Conservation (phyloP, 92 coral and sea anemone species). For the Umimayanthus chanpuru region DNA sequence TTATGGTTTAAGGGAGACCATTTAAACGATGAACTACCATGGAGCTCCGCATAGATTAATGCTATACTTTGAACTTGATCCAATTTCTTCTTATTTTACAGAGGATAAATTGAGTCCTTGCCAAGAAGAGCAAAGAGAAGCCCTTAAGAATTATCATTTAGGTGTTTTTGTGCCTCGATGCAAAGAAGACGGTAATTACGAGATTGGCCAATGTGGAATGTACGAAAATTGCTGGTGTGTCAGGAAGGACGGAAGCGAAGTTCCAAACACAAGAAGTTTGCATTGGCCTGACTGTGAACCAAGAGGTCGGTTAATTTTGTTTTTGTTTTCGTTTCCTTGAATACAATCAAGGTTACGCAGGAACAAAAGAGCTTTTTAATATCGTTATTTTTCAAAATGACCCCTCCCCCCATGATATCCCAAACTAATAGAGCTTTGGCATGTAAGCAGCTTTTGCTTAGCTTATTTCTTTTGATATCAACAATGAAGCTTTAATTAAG, state of each 20-base stretch:
- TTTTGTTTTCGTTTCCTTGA: neutral
- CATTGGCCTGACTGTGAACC: slow-evolving; percentile 70
- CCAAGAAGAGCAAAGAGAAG: slow-evolving; percentile 60
- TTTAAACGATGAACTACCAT: no score
- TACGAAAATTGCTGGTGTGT: slow-evolving; percentile 86
- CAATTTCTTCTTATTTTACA: slow-evolving; percentile 17
- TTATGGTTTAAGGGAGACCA: no score
- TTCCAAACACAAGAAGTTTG: slow-evolving; percentile 40
- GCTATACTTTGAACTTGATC: no score
- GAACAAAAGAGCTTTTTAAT: neutral
- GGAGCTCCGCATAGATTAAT: no score
- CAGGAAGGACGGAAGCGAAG: slow-evolving; percentile 58
- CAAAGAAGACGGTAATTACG: slow-evolving; percentile 76
- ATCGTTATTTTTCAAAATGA: neutral
- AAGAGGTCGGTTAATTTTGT: slow-evolving; percentile 50
- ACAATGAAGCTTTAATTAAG: no score
- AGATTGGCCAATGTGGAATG: slow-evolving; percentile 70
- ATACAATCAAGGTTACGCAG: neutral
- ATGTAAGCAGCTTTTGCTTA: no score
- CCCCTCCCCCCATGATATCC: no score
- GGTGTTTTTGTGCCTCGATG: slow-evolving; percentile 72
- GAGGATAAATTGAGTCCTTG: slow-evolving; percentile 72
- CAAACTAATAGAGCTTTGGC: no score
- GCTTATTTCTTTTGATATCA: no score
- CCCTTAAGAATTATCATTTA: slow-evolving; percentile 45